Base-by-base conservation (phyloP, 2,113 vertebrate species). In the Rostratula benghalensis region DNA sequence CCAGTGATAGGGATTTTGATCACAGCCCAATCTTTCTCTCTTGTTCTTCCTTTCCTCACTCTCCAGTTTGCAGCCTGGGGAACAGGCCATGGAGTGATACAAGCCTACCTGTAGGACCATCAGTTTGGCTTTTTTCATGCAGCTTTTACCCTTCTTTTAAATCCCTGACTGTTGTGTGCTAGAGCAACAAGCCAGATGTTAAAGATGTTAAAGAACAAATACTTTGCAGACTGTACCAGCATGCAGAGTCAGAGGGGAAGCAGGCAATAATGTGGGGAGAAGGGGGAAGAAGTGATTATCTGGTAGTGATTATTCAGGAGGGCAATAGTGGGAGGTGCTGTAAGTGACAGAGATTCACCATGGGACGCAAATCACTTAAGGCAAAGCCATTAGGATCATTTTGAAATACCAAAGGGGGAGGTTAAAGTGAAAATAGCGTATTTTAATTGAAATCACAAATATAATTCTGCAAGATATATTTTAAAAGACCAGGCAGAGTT, bases 401-500 rank as follows among this genome's bases (percentile, higher is more conserved):
- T 94, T 83, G 63, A 96, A 95, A 85, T 67, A 92, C 48, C 93
- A 96, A 74, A 95, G 74, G 93, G 80, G 57, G 78, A 89, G 68
- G 90, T 46, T 96, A 31, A 93, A 93, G 61, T 92, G 93, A 95
- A 86, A 94, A 93, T 90, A 84, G 85, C n/a, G 11, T 90, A 54
- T 90, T 96, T 95, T 95, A 97, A 97, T 92, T 93, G 86, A 75
- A 83, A 95, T 97, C 93, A 93, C 83, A 96, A 96, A 94, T 96
- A 95, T 74, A 27, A 46, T n/a, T 89, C 85, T 41, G 53, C n/a
- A 87, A 96, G 93, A 73, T 60, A 78, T 2, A 25, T 7, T 82
- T 94, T 53, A 85, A 95, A 90, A 94, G 81, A 79, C 53, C 46
- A 61, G 67, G 41, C 61, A 68, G 81, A 87, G 43, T 23, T 73